These are phyloP conservation scores for Panthera leo DNA, from an alignment of 2,113 vertebrate genomes.

Conservation along the genomic window DNA sequence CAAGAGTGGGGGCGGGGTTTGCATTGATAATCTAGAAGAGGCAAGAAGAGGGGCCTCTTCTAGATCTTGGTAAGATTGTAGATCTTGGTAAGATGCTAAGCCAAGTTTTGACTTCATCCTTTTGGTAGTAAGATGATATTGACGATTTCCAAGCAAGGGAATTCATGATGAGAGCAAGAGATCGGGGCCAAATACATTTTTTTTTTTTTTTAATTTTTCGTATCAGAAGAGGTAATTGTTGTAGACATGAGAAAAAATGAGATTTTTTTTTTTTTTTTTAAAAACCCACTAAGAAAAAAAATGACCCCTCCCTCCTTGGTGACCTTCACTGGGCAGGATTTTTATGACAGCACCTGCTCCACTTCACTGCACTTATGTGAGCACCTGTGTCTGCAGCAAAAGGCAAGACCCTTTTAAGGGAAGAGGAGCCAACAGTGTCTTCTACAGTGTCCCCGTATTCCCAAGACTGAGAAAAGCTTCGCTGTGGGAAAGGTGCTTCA, in stretches of 20 bases:
- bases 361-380: neutral
- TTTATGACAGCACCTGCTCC: neutral
- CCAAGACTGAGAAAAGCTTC: neutral
- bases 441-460: neutral
- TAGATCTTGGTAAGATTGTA: too few relatives aligned
- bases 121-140: neutral
- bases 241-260: neutral
- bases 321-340: neutral
- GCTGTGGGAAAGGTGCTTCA: neutral
- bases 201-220: neutral
- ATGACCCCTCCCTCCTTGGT: neutral
- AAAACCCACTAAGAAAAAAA: neutral
- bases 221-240: neutral
- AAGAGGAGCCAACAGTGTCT: neutral
- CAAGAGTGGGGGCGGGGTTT: neutral
- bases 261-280: neutral
- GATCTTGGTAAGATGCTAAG: neutral
- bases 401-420: neutral
- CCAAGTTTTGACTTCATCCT: neutral
- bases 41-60: neutral
- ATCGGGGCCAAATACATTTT: neutral
- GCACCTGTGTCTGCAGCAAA: neutral
- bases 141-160: neutral
- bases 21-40: neutral
- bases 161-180: neutral